phyloP scores from a whole-genome alignment of 2,888 invertebrate genomes.

The Apotomis capreana region DNA sequence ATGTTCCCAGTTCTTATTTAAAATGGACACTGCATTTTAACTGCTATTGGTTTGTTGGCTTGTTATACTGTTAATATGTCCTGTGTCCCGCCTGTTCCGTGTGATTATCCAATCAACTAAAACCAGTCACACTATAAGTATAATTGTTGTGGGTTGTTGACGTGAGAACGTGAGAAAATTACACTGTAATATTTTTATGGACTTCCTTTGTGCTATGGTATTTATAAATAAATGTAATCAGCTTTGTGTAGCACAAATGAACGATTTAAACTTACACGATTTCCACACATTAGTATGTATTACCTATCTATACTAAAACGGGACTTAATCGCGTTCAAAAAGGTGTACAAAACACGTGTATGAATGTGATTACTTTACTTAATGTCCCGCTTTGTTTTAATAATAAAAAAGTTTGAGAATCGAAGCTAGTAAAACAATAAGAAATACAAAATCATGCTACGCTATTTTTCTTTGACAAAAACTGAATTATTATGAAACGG shows the following conservation, averaged over 20 bases:
- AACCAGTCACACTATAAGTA: conserved; percentile 28
- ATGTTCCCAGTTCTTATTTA: neutral
- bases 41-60: conserved; percentile 12
- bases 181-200: neutral
- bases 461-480: neutral
- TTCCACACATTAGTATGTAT: no score
- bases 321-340: no score
- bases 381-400: no score
- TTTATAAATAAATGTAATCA: no score
- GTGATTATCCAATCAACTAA: conserved; percentile 32
- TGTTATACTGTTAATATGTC: conserved; percentile 21
- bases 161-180: conserved; percentile 33
- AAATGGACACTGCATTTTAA: conserved; percentile 20
- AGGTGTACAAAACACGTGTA: no score
- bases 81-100: conserved; percentile 3
- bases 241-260: no score
- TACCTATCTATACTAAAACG: no score
- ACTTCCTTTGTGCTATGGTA: neutral
- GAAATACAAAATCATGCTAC: neutral
- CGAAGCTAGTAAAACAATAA: no score
- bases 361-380: no score
- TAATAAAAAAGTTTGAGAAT: no score
- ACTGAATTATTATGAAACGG: neutral
- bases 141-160: conserved; percentile 26
- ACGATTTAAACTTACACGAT: no score